These are phyloP conservation scores for Epinotia ramella DNA, from an alignment of 2,888 invertebrate genomes.

Conservation along the genomic window DNA sequence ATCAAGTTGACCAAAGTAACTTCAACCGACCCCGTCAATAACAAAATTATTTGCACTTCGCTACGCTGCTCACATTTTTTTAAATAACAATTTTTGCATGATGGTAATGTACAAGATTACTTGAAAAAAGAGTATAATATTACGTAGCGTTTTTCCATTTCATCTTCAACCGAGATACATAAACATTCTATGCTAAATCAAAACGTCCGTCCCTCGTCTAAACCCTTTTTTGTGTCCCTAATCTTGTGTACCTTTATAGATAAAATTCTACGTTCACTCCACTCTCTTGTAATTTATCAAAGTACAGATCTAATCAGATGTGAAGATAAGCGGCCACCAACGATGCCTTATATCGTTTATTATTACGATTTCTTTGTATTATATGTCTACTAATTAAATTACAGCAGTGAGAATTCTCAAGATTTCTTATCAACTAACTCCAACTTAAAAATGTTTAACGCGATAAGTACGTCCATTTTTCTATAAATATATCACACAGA, in stretches of 20 bases:
- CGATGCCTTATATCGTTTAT: conserved; percentile 45
- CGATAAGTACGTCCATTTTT: no score
- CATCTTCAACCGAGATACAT: not conserved
- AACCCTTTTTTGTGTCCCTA: conserved; percentile 55
- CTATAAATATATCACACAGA: no score
- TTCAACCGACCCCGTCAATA: not conserved
- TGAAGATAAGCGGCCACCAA: conserved; percentile 68
- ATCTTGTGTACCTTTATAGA: conserved; percentile 52
- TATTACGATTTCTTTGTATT: conserved; percentile 22
- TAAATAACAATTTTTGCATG: no score
- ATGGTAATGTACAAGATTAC: no score
- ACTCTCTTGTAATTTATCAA: conserved; percentile 71
- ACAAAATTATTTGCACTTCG: no score
- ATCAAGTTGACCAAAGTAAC: not conserved
- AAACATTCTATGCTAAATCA: conserved; percentile 29
- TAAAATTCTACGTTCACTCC: conserved; percentile 60
- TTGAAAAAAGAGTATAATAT: no score
- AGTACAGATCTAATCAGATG: conserved; percentile 59
- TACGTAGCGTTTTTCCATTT: not conserved
- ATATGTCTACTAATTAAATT: conserved; percentile 10
- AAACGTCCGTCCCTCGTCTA: conserved; percentile 49
- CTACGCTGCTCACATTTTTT: no score
- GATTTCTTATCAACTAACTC: not conserved
- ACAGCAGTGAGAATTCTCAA: not conserved
- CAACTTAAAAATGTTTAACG: not conserved